Conservation (phyloP, 2,888 invertebrate species). For the Ectropis crepuscularia region DNA sequence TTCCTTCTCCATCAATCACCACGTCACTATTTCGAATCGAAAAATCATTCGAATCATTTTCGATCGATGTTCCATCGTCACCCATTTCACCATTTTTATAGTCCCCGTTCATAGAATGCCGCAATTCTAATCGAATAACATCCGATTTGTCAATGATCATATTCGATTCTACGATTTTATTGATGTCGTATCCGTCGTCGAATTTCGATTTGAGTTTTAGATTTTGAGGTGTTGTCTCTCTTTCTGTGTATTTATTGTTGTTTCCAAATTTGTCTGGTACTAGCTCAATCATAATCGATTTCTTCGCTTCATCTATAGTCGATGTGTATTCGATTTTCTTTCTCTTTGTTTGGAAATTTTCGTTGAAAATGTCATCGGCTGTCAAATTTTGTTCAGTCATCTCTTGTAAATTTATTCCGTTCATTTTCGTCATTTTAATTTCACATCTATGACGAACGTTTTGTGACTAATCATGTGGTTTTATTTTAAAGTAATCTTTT, state of each 20-base stretch:
- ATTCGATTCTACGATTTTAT: conserved; percentile 65
- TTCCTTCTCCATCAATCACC: conserved; percentile 49
- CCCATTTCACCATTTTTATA: conserved; percentile 40
- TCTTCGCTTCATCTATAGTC: conserved; percentile 44
- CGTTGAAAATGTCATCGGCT: conserved; percentile 72
- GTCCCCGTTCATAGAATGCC: conserved; percentile 53
- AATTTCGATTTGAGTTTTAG: conserved; percentile 61
- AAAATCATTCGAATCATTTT: conserved; percentile 50
- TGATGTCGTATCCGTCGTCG: conserved; percentile 57
- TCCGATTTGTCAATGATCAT: conserved; percentile 68
- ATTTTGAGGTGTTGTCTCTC: conserved; percentile 49
- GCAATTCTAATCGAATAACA: conserved; percentile 66
- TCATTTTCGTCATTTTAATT: conserved; percentile 74
- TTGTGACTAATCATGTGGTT: no score
- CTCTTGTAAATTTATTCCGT: conserved; percentile 65
- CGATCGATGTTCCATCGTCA: conserved; percentile 35
- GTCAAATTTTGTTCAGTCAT: conserved; percentile 64
- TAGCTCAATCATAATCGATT: conserved; percentile 32
- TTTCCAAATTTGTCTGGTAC: conserved; percentile 48
- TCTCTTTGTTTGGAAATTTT: conserved; percentile 57
- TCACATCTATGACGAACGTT: no score
- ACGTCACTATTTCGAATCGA: conserved; percentile 54
- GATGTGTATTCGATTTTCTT: conserved; percentile 59
- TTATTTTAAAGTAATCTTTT: no score
- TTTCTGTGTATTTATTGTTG: conserved; percentile 58